Conservation (phyloP, 2,888 invertebrate species). For the Buathra laborator region DNA sequence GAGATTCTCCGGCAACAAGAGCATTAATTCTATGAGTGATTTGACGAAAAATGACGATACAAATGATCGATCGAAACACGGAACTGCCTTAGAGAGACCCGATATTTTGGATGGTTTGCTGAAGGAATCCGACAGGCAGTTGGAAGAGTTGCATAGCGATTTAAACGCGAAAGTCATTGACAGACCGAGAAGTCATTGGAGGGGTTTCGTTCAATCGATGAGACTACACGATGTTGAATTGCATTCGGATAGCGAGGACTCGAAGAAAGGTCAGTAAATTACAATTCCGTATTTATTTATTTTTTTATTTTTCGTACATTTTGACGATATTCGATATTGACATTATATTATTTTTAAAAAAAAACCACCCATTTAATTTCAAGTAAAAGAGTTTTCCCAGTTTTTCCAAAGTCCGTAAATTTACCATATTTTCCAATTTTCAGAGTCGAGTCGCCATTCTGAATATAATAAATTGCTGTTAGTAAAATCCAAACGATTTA, state of each 20-base stretch:
- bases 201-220: slow-evolving; percentile 81
- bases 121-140: slow-evolving; percentile 79
- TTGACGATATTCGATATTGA: too few species aligned
- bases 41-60: slow-evolving; percentile 15
- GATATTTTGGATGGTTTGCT: slow-evolving; percentile 81
- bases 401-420: too few species aligned
- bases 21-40: slow-evolving; percentile 27
- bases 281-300: background rate
- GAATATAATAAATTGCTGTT: too few species aligned
- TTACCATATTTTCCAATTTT: too few species aligned
- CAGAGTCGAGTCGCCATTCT: too few species aligned
- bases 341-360: too few species aligned
- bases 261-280: slow-evolving; percentile 77
- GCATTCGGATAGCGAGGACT: slow-evolving; percentile 81
- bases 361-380: too few species aligned
- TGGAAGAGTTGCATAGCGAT: slow-evolving; percentile 78
- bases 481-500: too few species aligned
- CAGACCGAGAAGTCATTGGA: slow-evolving; percentile 78
- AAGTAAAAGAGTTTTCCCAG: too few species aligned
- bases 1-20: background rate
- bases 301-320: too few species aligned
- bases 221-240: slow-evolving; percentile 80
- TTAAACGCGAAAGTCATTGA: slow-evolving; percentile 73
- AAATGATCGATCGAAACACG: slow-evolving; percentile 15
- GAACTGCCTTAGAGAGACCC: slow-evolving; percentile 73